Evolutionary conservation across 2,113 vertebrate species (phyloP), one percentile per base, ranked within the genome.

Genomic region (Brachyistius frenatus): DNA sequence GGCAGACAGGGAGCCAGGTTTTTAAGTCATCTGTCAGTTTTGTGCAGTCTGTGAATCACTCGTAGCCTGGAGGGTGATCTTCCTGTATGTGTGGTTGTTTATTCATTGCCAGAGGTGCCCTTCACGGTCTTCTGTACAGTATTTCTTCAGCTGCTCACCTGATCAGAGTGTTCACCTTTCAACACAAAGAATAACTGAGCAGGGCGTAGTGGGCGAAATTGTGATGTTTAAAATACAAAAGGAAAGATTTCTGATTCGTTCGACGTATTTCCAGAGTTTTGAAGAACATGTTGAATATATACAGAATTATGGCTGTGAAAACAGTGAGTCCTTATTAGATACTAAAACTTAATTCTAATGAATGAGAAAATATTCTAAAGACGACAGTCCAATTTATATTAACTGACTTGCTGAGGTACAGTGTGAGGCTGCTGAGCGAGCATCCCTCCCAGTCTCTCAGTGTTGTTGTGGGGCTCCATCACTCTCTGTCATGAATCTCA

Each of bases 101-200:
- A 89, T 89, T 87, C 72, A 83, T 85, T 64, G 71, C 76, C 67
- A 77, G 83, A 81, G 80, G 80, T 85, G 86, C 83, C 91, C 88
- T 92, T 91, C 84, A 83, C 44, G 14, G 46, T 66, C 74, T 76
- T 80, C 33, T 8, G 10, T 64, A 78, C 85, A 73, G 54, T 79
- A 83, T 89, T 89, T 87, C 46, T 67, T 72, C 69, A 68, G 74
- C 78, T 49, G 76, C 64, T 71, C 69, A 78, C 64, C 37, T 84
- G 72, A 57, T 53, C 7, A 9, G 41, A 65, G 53, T n/a, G 76
- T 82, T 83, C 78, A 86, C 79, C 67, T 88, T 78, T 64, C 41
- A 67, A 47, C 61, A 55, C n/a, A 49, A 39, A 68, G 30, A 11
- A 73, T 36, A 50, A 66, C 30, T 5, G 15, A 67, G 7, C 15